Base-by-base conservation (phyloP, 2,888 invertebrate genomes). In the Acrobasis consociella region DNA sequence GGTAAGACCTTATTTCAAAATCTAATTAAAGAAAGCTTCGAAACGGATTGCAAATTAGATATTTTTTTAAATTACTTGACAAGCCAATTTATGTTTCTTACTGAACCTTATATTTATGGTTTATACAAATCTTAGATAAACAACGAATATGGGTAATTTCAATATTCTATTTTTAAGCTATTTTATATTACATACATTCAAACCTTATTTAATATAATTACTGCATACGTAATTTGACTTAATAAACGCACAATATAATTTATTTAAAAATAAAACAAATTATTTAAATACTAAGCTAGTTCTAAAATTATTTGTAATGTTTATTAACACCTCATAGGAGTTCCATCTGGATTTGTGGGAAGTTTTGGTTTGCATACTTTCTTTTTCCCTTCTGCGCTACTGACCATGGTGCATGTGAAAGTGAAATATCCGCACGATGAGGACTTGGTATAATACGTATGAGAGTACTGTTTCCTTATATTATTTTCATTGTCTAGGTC, bases 351-450 rank as follows among this genome's bases (percentile, higher is more conserved):
- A 80, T 96, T 95, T 2, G 95, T 94, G 53, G 96, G 96, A 59
- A 95, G 93, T 84, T 96, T 97, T 0, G 97, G 97, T 72, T 95
- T 95, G 80, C 97, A 97, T 63, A 97, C 95, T 84, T 96, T 97
- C 71, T 95, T 96, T 70, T 95, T 94, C 13, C 96, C 96, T 77
- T 96, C 96, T 0, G 95, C 94, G 11, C 96, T 95, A 72, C 95
- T 95, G 0, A 96, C 96, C 78, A 96, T 95, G 59, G 96, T 96
- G 78, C 97, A 97, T 0, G 96, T 95, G 82, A 97, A 97, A 1
- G 97, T 97, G 72, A 97, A 97, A 78, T 97, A 97, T 9, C 97
- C 97, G 80, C 97, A 97, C 1, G 96, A 97, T 1, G 97, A 97
- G 9, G 97, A 96, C 83, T 97, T 97, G 0, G 97, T 96, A 75